Base-by-base conservation (phyloP, 2,888 invertebrate genomes). In the Ditula angustiorana region DNA sequence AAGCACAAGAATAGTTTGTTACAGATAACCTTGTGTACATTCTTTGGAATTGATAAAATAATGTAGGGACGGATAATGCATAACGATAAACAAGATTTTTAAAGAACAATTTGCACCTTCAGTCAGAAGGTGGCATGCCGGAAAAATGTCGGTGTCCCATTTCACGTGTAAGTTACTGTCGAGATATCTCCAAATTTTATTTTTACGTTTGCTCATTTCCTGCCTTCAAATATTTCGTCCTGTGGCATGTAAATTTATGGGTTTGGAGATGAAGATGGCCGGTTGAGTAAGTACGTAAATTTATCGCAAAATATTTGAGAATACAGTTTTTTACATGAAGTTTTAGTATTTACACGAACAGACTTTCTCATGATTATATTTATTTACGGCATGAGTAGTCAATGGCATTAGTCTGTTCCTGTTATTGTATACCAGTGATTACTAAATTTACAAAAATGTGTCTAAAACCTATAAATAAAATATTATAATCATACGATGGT, bases 151-250 rank as follows among this genome's bases (percentile, higher is more conserved):
- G 50, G 11, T 58, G 58, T 35, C 35, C 50, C 57, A 33, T 58
- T 63, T 52, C 56, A 35, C 63, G 63, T 47, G 46, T 52, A 59
- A 64, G 44, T 59, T 47, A 37, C 64, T 4, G 35, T 37, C 23
- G 59, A 23, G 53, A 53, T 64, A 64, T 64, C 64, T 53, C 37
- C 23, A 46, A 53, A 59, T 64, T 64, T 64, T 64, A 64, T 53
- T 64, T 63, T 64, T 59, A 59, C 64, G 46, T 59, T 59, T 59
- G 64, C 53, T 53, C 58, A 59, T 59, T 64, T 59, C 59, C 53
- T 21, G 35, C 37, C 52, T 16, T 21, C 28, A 59, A 59, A 64
- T 47, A 64, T 59, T 59, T 53, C 41, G 26, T 30, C 30, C 41
- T 28, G 44, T 16, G 44, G 23, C 44, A 50, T 57, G 30, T 52